Evolutionary conservation across 2,888 invertebrate species (phyloP), one percentile per base, ranked within the genome.

Genomic region (Druceiella hillmani): DNA sequence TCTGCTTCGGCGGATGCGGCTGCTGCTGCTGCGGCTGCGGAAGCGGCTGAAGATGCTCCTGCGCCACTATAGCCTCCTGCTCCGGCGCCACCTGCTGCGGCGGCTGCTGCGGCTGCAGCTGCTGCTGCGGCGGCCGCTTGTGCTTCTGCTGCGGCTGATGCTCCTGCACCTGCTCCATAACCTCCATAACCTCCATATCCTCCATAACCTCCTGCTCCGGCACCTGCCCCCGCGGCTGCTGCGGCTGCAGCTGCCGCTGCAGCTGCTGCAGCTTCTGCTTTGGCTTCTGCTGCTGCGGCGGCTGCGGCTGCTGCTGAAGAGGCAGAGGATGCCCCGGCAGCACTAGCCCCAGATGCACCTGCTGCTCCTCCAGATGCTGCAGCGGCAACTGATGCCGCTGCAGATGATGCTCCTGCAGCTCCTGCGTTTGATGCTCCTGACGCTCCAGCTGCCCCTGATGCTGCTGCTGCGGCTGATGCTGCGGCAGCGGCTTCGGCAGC

Each of bases 181-280:
- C 22, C 20, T 29, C 14, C 30, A 4, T 15, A 5, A 15, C 33
- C 4, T 14, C 12, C 6, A 9, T 26, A 9, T 14, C 22, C 30
- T 17, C 25, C 24, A 2, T 15, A 24, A 24, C 9, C 2, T 13
- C 14, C 33, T 33, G 6, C 4, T 3, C 5, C 17, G 13, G 3
- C 33, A 11, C 3, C n/a, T n/a, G 14, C 15, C 4, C 22, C 20
- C 9, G 15, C 35, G 3, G 14, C 35, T 9, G 27, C 16, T 25
- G 28, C 44, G 9, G 26, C 31, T 12, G 30, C 41, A 7, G 20
- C 17, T 11, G 28, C 34, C 11, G 11, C 15, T 47, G 45, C 22
- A 55, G 50, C 25, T 55, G 52, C 36, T 17, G 16, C 28, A 11
- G 10, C 27, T 28, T 22, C 27, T 10, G 3, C 3, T 11, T 3